A percentile compares a stretch with the other conserved stretches of the same genome.
Evolutionary conservation across 2,113 vertebrate species (phyloP).

Genomic region (Prionailurus viverrinus): DNA sequence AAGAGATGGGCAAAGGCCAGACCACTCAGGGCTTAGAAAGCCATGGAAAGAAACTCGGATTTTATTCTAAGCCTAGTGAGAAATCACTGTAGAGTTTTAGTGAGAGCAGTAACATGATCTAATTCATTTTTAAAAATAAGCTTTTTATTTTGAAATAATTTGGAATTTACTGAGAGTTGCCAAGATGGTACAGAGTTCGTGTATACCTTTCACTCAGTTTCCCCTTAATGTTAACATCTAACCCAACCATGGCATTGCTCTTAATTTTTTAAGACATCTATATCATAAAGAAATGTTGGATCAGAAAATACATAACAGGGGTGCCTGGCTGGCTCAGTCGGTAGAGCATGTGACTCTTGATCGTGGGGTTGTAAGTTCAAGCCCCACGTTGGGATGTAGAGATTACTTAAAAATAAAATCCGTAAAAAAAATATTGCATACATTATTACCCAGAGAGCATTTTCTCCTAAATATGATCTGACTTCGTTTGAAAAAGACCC

Average conservation of each 20-base stretch:
- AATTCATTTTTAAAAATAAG: not conserved
- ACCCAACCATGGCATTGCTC: not conserved
- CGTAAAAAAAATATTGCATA: not conserved
- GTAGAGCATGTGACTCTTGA: not conserved
- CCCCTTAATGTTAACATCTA: not conserved
- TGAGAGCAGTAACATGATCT: not conserved
- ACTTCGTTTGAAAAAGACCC: not conserved
- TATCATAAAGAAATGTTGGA: not conserved
- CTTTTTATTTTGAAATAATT: slow-evolving; percentile 52
- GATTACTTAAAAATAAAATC: not conserved
- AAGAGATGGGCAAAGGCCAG: not conserved
- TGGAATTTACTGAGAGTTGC: not conserved
- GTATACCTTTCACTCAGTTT: not conserved
- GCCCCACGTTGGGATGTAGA: not conserved
- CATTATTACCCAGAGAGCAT: not conserved
- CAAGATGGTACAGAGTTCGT: not conserved
- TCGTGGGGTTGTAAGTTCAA: not conserved
- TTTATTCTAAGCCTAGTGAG: not conserved
- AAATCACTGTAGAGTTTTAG: not conserved
- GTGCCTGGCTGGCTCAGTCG: not conserved
- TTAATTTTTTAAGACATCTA: slow-evolving; percentile 3
- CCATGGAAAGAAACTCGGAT: not conserved
- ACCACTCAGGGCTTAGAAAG: not conserved
- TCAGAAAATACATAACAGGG: not conserved
- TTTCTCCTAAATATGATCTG: not conserved